Percentiles rank a stretch among this genome's conserved stretches.
Evolutionary conservation across 2,113 vertebrate genomes (phyloP).

Genomic region (Empidonax traillii): DNA sequence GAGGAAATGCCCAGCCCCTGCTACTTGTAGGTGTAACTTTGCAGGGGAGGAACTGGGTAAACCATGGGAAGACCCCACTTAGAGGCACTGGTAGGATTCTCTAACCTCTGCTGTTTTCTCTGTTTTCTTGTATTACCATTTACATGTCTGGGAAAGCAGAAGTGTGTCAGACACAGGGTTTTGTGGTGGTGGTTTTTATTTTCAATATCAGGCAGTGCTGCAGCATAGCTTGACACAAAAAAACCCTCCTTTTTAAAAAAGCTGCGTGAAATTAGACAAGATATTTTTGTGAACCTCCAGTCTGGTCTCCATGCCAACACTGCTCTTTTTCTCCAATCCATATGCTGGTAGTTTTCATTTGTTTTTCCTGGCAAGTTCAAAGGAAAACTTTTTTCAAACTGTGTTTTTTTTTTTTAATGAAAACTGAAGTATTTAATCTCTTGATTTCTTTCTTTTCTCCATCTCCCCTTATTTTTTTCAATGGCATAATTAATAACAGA

Average conservation of each 20-base stretch:
- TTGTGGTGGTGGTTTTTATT: background rate
- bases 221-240: background rate
- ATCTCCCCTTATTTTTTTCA: background rate
- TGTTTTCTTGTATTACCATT: background rate
- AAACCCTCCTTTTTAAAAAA: background rate
- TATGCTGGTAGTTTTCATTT: conserved; percentile 50
- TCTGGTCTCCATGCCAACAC: conserved; percentile 59
- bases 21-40: background rate
- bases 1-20: background rate
- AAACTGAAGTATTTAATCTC: background rate
- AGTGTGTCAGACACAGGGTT: background rate
- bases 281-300: conserved; percentile 52
- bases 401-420: background rate
- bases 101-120: background rate
- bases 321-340: conserved; percentile 59
- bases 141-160: background rate
- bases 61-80: background rate
- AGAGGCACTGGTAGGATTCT: background rate
- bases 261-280: background rate
- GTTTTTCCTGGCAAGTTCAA: conserved; percentile 49
- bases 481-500: background rate
- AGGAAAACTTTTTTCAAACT: background rate
- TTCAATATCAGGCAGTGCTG: background rate
- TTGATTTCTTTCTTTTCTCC: background rate
- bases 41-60: background rate